Conservation (phyloP, 2,113 vertebrate genomes). For the Gambusia affinis region DNA sequence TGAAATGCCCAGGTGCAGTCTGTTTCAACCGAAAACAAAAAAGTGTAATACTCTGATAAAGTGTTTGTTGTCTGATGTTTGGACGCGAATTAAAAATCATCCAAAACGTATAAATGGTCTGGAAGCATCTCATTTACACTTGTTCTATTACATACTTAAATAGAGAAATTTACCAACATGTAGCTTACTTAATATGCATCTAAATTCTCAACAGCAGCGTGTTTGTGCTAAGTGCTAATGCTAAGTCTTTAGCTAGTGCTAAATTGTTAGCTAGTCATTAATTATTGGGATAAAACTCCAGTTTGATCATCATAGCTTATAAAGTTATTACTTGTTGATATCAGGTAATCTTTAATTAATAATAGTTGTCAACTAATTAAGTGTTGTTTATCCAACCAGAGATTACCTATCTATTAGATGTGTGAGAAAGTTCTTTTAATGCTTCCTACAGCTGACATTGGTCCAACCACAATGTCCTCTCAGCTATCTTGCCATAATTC, state of each 20-base stretch:
- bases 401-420: background rate
- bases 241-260: too few relatives aligned
- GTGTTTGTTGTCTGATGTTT: too few relatives aligned
- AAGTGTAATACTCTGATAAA: background rate
- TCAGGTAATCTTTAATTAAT: background rate
- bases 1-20: background rate
- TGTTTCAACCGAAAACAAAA: background rate
- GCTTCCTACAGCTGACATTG: background rate
- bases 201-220: too few relatives aligned
- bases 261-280: background rate
- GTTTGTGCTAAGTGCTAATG: background rate
- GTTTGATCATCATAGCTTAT: too few relatives aligned
- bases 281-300: background rate
- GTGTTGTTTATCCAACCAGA: background rate
- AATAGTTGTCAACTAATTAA: background rate
- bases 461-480: background rate
- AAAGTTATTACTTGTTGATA: background rate
- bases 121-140: too few relatives aligned
- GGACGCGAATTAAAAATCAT: background rate
- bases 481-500: constrained; percentile 9
- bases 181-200: too few relatives aligned
- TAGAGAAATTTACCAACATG: too few relatives aligned
- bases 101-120: too few relatives aligned
- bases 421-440: background rate
- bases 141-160: too few relatives aligned